Base-by-base conservation (phyloP, 2,888 invertebrate genomes). In the Drosophila neoperkinsi region DNA sequence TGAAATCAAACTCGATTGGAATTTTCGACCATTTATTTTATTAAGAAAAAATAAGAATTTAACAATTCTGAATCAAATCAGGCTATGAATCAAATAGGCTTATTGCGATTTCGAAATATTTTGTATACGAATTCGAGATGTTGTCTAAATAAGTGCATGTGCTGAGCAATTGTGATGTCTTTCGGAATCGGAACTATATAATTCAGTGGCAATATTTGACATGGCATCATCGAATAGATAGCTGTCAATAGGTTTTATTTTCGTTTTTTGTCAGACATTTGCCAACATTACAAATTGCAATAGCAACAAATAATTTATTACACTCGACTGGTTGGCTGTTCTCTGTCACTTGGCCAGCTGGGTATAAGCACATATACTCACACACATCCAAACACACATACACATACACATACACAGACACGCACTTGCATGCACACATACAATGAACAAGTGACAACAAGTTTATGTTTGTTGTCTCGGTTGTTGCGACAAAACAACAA, bases 261-360 rank as follows among this genome's bases (percentile, higher is more conserved):
- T 30, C 30, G 11, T 49, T 49, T 18, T 18, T 60, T 46, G 61
- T 58, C 61, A 43, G 65, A 66, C 53, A 73, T 74, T 82, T 68
- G 70, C 69, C 55, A 73, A 70, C 79, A 85, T 70, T 68, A 77
- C 85, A 77, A 85, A 82, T 86, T 80, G 83, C 82, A 74, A 78
- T 70, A 70, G 71, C 75, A 67, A 60, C 73, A 66, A 84, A 87
- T 81, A 84, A 87, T 84, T 81, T 81, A 84, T 84, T 61, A 68
- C 75, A 71, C 87, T 77, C 79, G 79, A 79, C 76, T 71, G 57
- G 61, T 64, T 69, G 56, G 31, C 46, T 56, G 52, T 69, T 63
- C 70, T 36, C 46, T 64, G 66, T 38, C 25, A 49, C 60, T 57
- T 68, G 73, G 57, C 60, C 74, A 69, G 60, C 60, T 67, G 74